Percentiles rank a stretch among this genome's conserved stretches.
Conservation (phyloP, 92 coral and sea anemone genomes). For the Epizoanthus illoricatus region DNA sequence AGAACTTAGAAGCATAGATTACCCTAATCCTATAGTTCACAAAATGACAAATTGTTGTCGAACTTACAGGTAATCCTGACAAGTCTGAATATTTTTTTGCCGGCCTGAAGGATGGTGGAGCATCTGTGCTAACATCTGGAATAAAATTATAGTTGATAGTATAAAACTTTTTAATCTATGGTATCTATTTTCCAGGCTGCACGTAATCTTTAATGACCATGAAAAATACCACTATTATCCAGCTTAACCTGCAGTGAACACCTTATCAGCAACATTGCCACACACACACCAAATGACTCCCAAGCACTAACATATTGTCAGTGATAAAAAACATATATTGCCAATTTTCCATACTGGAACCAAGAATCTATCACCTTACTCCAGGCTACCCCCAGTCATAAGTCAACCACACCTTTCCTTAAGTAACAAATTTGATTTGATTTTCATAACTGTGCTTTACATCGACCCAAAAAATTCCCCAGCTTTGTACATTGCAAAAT, state of each 20-base stretch:
- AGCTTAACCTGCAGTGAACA: neutral
- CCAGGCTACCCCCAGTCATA: neutral
- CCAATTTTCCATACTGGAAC: no score
- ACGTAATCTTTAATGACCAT: neutral
- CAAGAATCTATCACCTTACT: neutral
- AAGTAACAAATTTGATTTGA: no score
- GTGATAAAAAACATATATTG: no score
- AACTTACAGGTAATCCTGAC: slow-evolving; percentile 92
- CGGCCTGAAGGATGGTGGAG: slow-evolving; percentile 98
- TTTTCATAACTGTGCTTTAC: no score
- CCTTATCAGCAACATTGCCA: neutral
- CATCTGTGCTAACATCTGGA: slow-evolving; percentile 90
- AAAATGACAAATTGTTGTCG: neutral
- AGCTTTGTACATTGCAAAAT: no score
- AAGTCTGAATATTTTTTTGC: slow-evolving; percentile 95
- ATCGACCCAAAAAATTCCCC: no score
- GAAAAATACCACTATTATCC: no score
- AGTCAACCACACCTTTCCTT: neutral
- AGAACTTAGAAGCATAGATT: no score
- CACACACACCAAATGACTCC: no score
- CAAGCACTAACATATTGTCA: no score
- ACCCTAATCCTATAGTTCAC: no score
- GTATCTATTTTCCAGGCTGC: neutral
- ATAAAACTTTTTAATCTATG: no score
- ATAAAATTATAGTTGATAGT: neutral